phyloP scores from a whole-genome alignment of 2,797 vertebrate genomes.

The Parauchenoglanis punctatus region DNA sequence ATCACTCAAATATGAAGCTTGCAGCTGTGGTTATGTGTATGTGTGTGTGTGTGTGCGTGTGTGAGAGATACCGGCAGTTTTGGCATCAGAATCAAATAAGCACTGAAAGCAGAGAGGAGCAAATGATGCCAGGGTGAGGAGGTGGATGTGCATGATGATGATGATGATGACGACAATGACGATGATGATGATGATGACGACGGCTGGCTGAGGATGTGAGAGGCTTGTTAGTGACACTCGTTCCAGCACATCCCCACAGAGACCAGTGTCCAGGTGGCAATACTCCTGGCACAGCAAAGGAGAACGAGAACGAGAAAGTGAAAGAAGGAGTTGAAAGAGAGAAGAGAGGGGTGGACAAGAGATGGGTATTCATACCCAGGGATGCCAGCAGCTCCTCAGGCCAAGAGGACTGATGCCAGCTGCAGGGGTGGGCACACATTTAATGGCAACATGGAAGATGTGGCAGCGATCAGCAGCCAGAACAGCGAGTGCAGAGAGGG shows the following conservation, averaged over 20 bases:
- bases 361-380: conserved; percentile 10
- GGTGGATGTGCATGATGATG: conserved; percentile 13
- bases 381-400: conserved; percentile 64
- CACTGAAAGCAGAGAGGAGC: conserved; percentile 71
- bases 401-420: conserved; percentile 66
- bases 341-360: conserved; percentile 35
- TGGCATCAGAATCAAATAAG: conserved; percentile 64
- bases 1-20: neutral
- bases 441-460: conserved; percentile 41
- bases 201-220: conserved; percentile 26
- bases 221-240: conserved; percentile 50
- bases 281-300: conserved; percentile 3
- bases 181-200: conserved; percentile 14
- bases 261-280: conserved; percentile 38
- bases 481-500: conserved; percentile 20
- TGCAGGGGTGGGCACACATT: conserved; percentile 62
- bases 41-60: conserved; percentile 1
- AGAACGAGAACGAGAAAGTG: neutral
- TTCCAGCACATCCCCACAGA: conserved; percentile 23
- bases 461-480: conserved; percentile 35
- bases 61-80: neutral
- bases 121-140: conserved; percentile 28
- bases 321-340: conserved; percentile 30
- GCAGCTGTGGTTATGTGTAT: neutral
- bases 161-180: neutral